Evolutionary conservation across 1,140 invertebrate genomes (phyloP).

Genomic region (Tribolium castaneum): DNA sequence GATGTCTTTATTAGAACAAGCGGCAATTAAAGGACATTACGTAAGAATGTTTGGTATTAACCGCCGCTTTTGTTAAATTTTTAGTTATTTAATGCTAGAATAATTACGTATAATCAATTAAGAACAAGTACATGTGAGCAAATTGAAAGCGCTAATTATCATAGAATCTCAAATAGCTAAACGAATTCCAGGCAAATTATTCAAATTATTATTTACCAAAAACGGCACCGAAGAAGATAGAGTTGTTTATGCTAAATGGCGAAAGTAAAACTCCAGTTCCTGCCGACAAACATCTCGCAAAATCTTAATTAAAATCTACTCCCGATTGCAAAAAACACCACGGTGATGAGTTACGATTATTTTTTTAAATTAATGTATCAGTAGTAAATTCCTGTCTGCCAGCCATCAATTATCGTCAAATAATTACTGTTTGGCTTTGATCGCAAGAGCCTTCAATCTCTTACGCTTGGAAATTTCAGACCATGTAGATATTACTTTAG

Average conservation of each 20-base stretch:
- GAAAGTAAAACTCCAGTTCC: background rate
- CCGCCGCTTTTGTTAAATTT: background rate
- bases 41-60: background rate
- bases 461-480: background rate
- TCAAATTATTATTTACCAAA: constrained; percentile 9
- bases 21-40: background rate
- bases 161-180: background rate
- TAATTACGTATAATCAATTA: constrained; percentile 4
- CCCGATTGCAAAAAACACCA: background rate
- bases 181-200: constrained; percentile 5
- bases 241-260: background rate
- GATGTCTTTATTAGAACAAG: background rate
- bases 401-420: background rate
- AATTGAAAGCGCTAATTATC: constrained; percentile 7
- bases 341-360: background rate
- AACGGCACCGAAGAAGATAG: constrained; percentile 8
- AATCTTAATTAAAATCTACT: background rate
- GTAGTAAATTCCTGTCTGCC: background rate
- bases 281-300: background rate
- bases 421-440: background rate
- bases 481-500: background rate
- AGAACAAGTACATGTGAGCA: background rate
- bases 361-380: background rate
- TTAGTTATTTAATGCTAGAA: background rate
- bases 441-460: background rate